A percentile compares a stretch with the other conserved stretches of the same genome.
Conservation (phyloP, 2,888 invertebrate species). For the Habrosyne pyritoides region DNA sequence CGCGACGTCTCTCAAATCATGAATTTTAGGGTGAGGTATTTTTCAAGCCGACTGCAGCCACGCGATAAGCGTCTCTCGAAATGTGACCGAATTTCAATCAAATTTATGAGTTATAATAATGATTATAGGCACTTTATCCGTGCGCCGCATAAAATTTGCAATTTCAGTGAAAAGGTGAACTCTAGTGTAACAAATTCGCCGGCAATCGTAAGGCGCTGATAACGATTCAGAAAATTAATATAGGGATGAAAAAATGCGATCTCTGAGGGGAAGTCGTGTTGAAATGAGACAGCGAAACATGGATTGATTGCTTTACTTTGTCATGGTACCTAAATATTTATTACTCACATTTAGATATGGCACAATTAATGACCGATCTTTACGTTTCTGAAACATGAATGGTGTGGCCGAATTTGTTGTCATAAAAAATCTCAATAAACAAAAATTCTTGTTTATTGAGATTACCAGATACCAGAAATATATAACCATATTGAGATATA, state of each 20-base stretch:
- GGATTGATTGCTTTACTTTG: slow-evolving; percentile 55
- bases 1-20: slow-evolving; percentile 60
- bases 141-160: slow-evolving; percentile 77
- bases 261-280: slow-evolving; percentile 43
- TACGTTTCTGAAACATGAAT: slow-evolving; percentile 1
- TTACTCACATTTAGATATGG: slow-evolving; percentile 44
- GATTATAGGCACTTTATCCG: slow-evolving; percentile 81
- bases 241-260: slow-evolving; percentile 58
- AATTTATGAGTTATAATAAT: slow-evolving; percentile 83
- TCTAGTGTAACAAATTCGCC: slow-evolving; percentile 79
- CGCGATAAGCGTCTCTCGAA: slow-evolving; percentile 76
- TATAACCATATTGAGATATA: neutral
- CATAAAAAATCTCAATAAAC: too few species aligned
- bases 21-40: slow-evolving; percentile 60
- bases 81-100: slow-evolving; percentile 83
- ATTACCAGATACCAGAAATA: too few species aligned
- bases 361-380: slow-evolving; percentile 22
- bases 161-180: slow-evolving; percentile 81
- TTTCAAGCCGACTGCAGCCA: slow-evolving; percentile 80
- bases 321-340: slow-evolving; percentile 55
- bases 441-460: too few species aligned
- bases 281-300: slow-evolving; percentile 51
- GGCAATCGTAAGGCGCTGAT: slow-evolving; percentile 80
- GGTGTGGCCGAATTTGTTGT: neutral
- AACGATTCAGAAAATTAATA: slow-evolving; percentile 80